A percentile compares a stretch with the other conserved stretches of the same genome.
phyloP scores from a whole-genome alignment of 2,888 invertebrate genomes.

The Melipona bicolor region DNA sequence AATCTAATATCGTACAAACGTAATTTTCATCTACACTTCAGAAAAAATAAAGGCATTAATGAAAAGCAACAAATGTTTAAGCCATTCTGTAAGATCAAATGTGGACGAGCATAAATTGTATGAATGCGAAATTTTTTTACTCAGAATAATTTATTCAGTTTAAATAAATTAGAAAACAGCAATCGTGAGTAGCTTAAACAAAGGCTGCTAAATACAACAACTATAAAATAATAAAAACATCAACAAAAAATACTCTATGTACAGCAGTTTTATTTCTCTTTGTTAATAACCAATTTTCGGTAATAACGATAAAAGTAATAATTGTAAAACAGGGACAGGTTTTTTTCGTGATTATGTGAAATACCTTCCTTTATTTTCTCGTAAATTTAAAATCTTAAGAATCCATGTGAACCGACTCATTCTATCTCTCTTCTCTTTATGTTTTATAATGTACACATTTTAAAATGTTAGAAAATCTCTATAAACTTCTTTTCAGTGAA shows the following conservation, averaged over 20 bases:
- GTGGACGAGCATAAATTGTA: conserved; percentile 11
- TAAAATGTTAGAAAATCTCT: conserved; percentile 19
- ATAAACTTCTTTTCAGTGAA: conserved; percentile 32
- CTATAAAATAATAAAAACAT: conserved; percentile 78
- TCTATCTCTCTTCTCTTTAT: conserved; percentile 24
- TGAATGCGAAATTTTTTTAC: neutral
- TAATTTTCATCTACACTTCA: conserved; percentile 52
- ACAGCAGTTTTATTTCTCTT: conserved; percentile 82
- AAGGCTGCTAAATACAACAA: conserved; percentile 62
- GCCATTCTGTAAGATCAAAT: conserved; percentile 55
- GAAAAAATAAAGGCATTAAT: conserved; percentile 60
- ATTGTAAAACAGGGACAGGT: conserved; percentile 72
- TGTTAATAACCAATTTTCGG: conserved; percentile 65
- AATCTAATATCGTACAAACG: conserved; percentile 53
- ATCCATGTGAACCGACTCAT: conserved; percentile 71
- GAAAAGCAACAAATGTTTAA: conserved; percentile 65
- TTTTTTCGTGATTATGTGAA: conserved; percentile 42
- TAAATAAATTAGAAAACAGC: conserved; percentile 15
- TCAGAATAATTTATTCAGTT: conserved; percentile 10
- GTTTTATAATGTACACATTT: conserved; percentile 14
- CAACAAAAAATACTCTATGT: conserved; percentile 82
- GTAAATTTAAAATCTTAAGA: conserved; percentile 74
- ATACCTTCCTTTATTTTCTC: conserved; percentile 50
- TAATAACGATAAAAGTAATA: conserved; percentile 68
- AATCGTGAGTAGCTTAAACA: conserved; percentile 69